phyloP scores from a whole-genome alignment of 1,140 invertebrate genomes.

The Oedothorax gibbosus region DNA sequence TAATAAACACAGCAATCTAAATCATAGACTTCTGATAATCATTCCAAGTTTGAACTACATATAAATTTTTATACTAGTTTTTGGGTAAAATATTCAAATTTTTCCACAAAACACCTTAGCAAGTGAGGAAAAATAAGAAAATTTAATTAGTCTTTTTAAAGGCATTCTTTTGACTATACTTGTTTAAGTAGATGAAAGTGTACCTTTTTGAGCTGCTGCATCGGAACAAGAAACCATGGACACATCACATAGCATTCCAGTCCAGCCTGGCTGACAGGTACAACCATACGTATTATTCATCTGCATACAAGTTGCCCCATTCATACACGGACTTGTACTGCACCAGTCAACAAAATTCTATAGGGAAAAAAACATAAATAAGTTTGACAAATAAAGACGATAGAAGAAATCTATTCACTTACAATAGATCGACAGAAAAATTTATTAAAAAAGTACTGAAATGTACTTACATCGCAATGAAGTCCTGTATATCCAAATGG shows the following conservation, averaged over 20 bases:
- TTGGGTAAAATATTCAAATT: too few relatives aligned
- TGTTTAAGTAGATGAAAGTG: neutral
- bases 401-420: constrained; percentile 9
- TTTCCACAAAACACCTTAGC: too few relatives aligned
- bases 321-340: constrained; percentile 78
- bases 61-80: too few relatives aligned
- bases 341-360: constrained; percentile 62
- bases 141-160: neutral
- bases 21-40: too few relatives aligned
- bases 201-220: constrained; percentile 75
- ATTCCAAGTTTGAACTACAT: too few relatives aligned
- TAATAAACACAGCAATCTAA: too few relatives aligned
- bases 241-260: constrained; percentile 92
- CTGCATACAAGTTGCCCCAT: constrained; percentile 86
- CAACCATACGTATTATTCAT: constrained; percentile 85
- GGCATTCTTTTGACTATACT: neutral
- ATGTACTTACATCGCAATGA: constrained; percentile 84
- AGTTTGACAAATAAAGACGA: constrained; percentile 64
- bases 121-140: neutral
- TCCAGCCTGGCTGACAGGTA: constrained; percentile 89
- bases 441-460: neutral
- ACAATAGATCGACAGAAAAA: neutral
- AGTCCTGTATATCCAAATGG: constrained; percentile 83
- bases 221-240: constrained; percentile 93
- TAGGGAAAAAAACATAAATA: constrained; percentile 73